Percentiles rank a stretch among this genome's conserved stretches.
phyloP scores from a whole-genome alignment of 2,888 invertebrate genomes.

The Philereme vetulata region DNA sequence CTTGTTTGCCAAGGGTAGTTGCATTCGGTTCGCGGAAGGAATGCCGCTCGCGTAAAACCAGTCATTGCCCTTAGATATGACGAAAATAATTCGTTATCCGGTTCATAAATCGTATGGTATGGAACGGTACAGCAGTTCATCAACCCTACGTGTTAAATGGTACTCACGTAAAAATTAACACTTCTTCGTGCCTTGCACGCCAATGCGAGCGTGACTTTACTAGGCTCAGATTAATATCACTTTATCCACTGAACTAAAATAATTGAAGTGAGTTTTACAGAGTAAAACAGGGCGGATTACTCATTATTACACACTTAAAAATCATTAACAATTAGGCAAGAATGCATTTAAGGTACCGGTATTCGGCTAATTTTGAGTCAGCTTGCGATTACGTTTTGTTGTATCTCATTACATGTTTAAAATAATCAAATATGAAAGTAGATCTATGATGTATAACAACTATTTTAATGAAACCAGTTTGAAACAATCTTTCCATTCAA shows the following conservation, averaged over 20 bases:
- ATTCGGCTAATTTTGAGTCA: neutral
- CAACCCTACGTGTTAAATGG: constrained; percentile 59
- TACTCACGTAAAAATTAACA: constrained; percentile 69
- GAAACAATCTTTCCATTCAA: too few species aligned
- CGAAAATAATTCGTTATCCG: constrained; percentile 41
- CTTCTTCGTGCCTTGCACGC: constrained; percentile 51
- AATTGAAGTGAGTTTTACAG: too few species aligned
- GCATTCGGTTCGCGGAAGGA: constrained; percentile 38
- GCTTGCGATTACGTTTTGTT: too few species aligned
- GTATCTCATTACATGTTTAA: too few species aligned
- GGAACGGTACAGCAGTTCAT: constrained; percentile 64
- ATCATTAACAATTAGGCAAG: neutral
- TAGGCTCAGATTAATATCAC: constrained; percentile 9
- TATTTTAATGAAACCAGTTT: too few species aligned
- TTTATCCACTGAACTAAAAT: neutral
- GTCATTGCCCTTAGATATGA: constrained; percentile 40
- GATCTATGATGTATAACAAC: too few species aligned
- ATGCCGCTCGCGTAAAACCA: constrained; percentile 31
- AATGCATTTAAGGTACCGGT: neutral
- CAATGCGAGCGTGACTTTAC: constrained; percentile 28
- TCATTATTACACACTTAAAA: too few species aligned
- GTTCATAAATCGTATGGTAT: constrained; percentile 44
- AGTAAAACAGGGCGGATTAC: too few species aligned
- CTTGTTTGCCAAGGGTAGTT: constrained; percentile 33
- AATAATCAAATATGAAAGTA: too few species aligned